These are phyloP conservation scores for Rhynchotus rufescens DNA, from an alignment of 2,797 vertebrate species.

Conservation along the genomic window DNA sequence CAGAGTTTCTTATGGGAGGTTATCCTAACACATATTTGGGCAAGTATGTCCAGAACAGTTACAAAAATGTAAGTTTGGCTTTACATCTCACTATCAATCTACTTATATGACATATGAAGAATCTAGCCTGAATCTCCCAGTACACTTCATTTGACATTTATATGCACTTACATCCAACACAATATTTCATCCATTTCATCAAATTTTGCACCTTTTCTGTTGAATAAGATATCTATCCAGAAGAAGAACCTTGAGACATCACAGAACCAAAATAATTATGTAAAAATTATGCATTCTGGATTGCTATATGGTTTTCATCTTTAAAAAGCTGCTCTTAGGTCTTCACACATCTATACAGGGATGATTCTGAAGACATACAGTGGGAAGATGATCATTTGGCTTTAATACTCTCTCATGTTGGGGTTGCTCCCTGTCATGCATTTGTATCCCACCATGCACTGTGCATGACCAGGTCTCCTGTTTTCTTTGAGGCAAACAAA, in stretches of 20 bases:
- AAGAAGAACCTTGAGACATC: neutral
- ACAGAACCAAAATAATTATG: neutral
- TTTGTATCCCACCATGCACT: neutral
- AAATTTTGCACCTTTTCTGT: neutral
- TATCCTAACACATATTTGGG: neutral
- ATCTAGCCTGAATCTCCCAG: neutral
- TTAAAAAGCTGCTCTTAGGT: neutral
- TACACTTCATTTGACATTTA: neutral
- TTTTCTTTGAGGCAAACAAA: conserved; percentile 8
- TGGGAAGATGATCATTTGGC: neutral
- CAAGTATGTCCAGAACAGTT: neutral
- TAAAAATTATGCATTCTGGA: neutral
- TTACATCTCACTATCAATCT: neutral
- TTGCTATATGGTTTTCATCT: neutral
- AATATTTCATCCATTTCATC: neutral
- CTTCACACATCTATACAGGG: neutral
- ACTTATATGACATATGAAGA: neutral
- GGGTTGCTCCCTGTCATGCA: neutral
- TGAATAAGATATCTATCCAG: neutral
- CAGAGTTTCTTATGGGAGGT: neutral
- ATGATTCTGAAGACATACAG: neutral
- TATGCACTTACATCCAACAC: neutral
- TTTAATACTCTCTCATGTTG: neutral
- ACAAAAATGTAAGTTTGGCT: neutral
- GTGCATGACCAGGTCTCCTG: neutral